phyloP scores from a whole-genome alignment of 2,797 vertebrate species.

The Dipus sagitta region DNA sequence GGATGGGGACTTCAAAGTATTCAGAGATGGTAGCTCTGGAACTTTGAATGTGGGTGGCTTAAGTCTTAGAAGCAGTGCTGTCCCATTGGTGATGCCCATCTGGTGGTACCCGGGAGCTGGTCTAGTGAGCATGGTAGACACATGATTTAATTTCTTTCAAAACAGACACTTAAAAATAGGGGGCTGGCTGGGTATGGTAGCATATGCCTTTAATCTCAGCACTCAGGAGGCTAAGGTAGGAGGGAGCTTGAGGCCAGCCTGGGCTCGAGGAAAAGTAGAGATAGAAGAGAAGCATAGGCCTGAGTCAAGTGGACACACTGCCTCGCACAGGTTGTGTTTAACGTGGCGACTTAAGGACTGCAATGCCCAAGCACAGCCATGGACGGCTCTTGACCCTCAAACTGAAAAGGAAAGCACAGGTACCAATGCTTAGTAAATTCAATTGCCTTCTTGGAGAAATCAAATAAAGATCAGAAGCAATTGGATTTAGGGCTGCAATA shows the following conservation, averaged over 20 bases:
- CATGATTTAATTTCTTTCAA: neutral
- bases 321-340: neutral
- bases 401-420: neutral
- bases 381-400: neutral
- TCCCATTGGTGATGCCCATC: too few relatives aligned
- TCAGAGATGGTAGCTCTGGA: too few relatives aligned
- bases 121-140: neutral
- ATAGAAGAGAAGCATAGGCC: neutral
- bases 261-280: too few relatives aligned
- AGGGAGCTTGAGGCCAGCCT: too few relatives aligned
- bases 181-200: too few relatives aligned
- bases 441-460: conserved; percentile 8
- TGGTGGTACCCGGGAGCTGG: neutral
- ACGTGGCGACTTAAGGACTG: too few relatives aligned
- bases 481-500: neutral
- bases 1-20: neutral
- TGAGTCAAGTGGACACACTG: neutral
- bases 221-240: too few relatives aligned
- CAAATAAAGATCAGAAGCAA: neutral
- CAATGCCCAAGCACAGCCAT: accelerated
- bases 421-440: neutral
- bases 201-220: too few relatives aligned
- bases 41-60: neutral
- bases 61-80: neutral
- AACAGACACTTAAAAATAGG: neutral